A percentile compares a stretch with the other conserved stretches of the same genome.
Evolutionary conservation across 2,113 vertebrate species (phyloP).

Genomic region (Epinephelus cyanopodus): DNA sequence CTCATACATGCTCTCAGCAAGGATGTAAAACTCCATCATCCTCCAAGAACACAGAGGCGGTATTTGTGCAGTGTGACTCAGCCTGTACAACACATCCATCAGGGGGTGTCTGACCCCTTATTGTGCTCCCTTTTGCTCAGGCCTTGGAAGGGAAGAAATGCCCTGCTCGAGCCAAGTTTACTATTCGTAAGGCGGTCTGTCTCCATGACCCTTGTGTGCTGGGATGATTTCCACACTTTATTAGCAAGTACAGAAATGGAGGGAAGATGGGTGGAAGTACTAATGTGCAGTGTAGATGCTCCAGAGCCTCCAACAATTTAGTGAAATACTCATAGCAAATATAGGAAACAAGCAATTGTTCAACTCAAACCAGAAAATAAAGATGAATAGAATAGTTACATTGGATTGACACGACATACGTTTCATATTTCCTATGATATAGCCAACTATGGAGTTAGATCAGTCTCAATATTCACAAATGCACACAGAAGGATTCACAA

Average conservation of each 20-base stretch:
- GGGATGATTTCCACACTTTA: conserved; percentile 46
- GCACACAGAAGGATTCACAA: no score
- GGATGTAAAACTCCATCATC: conserved; percentile 22
- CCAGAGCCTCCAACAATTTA: neutral
- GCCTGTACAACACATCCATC: conserved; percentile 32
- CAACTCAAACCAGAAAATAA: neutral
- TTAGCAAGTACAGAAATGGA: conserved; percentile 14
- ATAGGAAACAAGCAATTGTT: neutral
- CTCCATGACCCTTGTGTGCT: conserved; percentile 36
- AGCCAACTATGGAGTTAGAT: no score
- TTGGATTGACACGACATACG: no score
- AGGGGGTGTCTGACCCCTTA: conserved; percentile 38
- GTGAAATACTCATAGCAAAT: neutral
- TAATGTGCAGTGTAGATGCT: no score
- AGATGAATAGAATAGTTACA: neutral
- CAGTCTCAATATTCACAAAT: no score
- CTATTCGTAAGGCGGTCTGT: conserved; percentile 27
- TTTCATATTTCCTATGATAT: no score
- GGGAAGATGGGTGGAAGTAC: neutral
- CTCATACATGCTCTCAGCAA: conserved; percentile 12
- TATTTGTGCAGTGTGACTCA: conserved; percentile 41
- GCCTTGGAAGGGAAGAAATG: conserved; percentile 24
- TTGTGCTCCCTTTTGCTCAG: conserved; percentile 19
- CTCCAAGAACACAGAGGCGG: conserved; percentile 27
- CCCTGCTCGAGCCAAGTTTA: conserved; percentile 7